Evolutionary conservation across 2,797 vertebrate species (phyloP), one percentile per base, ranked within the genome.

Genomic region (Petrocephalus sullivani): DNA sequence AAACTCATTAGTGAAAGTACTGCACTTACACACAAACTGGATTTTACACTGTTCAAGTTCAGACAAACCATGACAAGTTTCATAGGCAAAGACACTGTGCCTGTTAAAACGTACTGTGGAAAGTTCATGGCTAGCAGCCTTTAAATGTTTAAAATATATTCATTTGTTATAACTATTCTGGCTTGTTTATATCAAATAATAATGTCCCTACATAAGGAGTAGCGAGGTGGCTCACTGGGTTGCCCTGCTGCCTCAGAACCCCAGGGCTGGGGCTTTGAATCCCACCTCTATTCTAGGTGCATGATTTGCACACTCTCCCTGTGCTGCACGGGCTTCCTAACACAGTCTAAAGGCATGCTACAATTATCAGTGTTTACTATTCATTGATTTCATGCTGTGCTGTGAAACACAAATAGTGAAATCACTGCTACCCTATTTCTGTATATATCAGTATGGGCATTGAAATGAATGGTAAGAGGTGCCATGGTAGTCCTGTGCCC

Each of bases 351-450:
- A 81, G 8, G 9, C 19, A 49, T 81, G 41, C 19, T 90, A 88
- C 90, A 91, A 89, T 91, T 90, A 89, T 91, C 78, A 87, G 85
- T 89, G 88, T 87, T 89, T 87, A 90, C 89, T 86, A 89, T 87
- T 88, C 86, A 88, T 87, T 87, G 87, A 90, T 89, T 85, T 89
- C 89, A 88, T 78, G 58, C 86, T 88, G 85, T 75, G 86, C 85
- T 89, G 56, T 90, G 67, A 89, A 78, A 83, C 53, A 58, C 51
- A 84, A 87, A 89, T 23, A 86, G 49, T 83, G 53, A 87, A 88
- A 83, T 28, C 41, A 89, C 75, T 88, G 87, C 71, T 23, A 83
- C 78, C 53, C 28, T 57, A 56, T 87, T 67, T 61, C 54, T 60
- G 49, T 37, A 56, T 71, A 49, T 53, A 88, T 61, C 37, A 90